Evolutionary conservation across 2,888 invertebrate genomes (phyloP).

Genomic region (Caenorhabditis imperialis): DNA sequence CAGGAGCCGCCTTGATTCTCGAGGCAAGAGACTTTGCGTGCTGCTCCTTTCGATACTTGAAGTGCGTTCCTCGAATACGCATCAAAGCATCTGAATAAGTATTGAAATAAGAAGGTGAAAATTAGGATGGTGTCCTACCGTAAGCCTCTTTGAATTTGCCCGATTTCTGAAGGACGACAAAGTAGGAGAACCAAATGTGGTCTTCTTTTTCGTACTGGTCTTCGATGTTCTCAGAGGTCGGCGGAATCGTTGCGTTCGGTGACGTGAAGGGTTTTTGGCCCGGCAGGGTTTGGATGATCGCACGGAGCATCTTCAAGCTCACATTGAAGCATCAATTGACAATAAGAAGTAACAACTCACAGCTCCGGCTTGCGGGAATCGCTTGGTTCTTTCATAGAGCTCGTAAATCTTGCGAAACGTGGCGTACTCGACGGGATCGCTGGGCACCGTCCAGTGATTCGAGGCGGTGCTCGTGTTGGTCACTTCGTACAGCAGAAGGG

Average conservation of each 20-base stretch:
- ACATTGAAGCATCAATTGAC: too few species aligned
- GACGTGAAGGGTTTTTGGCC: conserved; percentile 4
- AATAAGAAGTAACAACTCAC: conserved; percentile 8
- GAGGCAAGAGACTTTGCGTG: conserved; percentile 3
- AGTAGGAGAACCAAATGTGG: conserved; percentile 16
- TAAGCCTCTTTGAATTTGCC: conserved; percentile 22
- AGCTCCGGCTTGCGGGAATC: conserved; percentile 26
- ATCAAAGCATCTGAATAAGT: conserved; percentile 27
- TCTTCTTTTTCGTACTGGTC: conserved; percentile 4
- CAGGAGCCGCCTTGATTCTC: neutral
- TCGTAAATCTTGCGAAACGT: conserved; percentile 5
- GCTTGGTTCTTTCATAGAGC: conserved; percentile 25
- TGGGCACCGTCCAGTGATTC: neutral
- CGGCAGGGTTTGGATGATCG: conserved; percentile 18
- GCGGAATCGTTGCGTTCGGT: neutral
- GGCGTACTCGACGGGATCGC: neutral
- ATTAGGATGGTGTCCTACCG: too few species aligned
- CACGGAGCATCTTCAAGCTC: conserved; percentile 5
- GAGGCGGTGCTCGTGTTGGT: conserved; percentile 21
- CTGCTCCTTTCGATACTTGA: neutral
- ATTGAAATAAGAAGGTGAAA: too few species aligned
- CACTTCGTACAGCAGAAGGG: conserved; percentile 25
- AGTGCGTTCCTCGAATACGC: conserved; percentile 6
- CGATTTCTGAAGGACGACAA: conserved; percentile 13
- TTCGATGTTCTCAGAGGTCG: neutral